Base-by-base conservation (phyloP, 2,797 vertebrate species). In the Melanotaenia maccullochi region DNA sequence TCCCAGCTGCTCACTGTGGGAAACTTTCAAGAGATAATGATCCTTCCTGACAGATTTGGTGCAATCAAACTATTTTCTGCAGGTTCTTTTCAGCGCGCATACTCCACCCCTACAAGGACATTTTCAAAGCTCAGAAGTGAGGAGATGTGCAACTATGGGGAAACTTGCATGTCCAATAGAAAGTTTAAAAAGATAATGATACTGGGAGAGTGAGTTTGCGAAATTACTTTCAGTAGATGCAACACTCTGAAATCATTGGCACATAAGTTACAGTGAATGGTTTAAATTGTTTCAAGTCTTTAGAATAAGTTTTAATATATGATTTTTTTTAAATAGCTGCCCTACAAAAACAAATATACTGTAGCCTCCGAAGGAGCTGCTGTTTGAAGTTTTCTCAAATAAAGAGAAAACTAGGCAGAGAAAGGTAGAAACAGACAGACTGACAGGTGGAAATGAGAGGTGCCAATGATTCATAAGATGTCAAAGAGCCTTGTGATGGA, bases 1-100 rank as follows among this genome's bases (percentile, higher is more conserved):
- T 91, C 87, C 86, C 92, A 93, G 91, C 88, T 93, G 90, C 81
- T 94, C 90, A 76, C 89, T 73, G 90, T 88, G 70, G 90, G 92
- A 90, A 93, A 88, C 85, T 85, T 90, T 85, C 71, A 40, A 70
- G 88, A 82, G 88, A 91, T 92, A 92, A 93, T 93, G 87, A 93
- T 92, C 64, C 81, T 78, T 73, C 71, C 85, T 89, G 88, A 92
- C 89, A 90, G 91, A 90, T 90, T 89, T 68, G 70, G 84, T 91
- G 84, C 89, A 92, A 93, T 93, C 90, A 92, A 74, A 84, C 81
- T 82, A 73, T 79, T 82, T 85, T 81, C 80, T 81, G 71, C 75
- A 83, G 74, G 76, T 86, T 83, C 58, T 85, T 76, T 84, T 79
- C 56, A 79, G 76, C 80, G 71, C 22, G 38, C 72, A 75, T 52